Evolutionary conservation across 2,888 invertebrate species (phyloP).

Genomic region (Marronus borbonicus): DNA sequence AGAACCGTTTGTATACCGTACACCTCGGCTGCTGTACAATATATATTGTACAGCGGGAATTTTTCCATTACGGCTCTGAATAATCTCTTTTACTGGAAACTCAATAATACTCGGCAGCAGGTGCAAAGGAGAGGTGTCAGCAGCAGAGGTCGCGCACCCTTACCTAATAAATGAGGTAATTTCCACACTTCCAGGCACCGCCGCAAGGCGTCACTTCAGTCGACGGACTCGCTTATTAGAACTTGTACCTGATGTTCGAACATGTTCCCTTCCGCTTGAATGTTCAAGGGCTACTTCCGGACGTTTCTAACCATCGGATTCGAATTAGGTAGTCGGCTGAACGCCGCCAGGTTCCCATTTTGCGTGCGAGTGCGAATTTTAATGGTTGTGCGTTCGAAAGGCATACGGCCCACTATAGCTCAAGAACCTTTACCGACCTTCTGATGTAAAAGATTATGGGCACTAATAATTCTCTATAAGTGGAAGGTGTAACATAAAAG

Average conservation of each 20-base stretch:
- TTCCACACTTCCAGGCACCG: conserved; percentile 71
- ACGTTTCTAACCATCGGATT: conserved; percentile 54
- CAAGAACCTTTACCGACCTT: neutral
- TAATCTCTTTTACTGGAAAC: conserved; percentile 63
- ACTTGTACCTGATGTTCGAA: conserved; percentile 70
- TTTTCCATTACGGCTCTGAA: conserved; percentile 56
- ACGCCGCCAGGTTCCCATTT: conserved; percentile 16
- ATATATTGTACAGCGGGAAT: conserved; percentile 29
- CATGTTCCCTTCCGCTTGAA: conserved; percentile 61
- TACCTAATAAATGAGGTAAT: conserved; percentile 73
- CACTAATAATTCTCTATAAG: neutral
- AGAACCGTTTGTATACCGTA: conserved; percentile 5
- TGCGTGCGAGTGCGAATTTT: conserved; percentile 43
- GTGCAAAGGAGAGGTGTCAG: conserved; percentile 73
- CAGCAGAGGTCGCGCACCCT: conserved; percentile 71
- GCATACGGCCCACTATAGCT: neutral
- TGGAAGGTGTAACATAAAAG: no score
- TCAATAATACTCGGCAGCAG: conserved; percentile 72
- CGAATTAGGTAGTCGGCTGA: conserved; percentile 45
- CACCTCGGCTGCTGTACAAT: neutral
- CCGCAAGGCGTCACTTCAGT: conserved; percentile 69
- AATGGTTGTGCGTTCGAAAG: conserved; percentile 11
- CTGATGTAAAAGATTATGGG: neutral
- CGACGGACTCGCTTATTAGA: conserved; percentile 68
- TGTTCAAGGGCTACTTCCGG: conserved; percentile 63